These are phyloP conservation scores for Albula goreensis DNA, from an alignment of 2,113 vertebrate genomes.

Conservation along the genomic window DNA sequence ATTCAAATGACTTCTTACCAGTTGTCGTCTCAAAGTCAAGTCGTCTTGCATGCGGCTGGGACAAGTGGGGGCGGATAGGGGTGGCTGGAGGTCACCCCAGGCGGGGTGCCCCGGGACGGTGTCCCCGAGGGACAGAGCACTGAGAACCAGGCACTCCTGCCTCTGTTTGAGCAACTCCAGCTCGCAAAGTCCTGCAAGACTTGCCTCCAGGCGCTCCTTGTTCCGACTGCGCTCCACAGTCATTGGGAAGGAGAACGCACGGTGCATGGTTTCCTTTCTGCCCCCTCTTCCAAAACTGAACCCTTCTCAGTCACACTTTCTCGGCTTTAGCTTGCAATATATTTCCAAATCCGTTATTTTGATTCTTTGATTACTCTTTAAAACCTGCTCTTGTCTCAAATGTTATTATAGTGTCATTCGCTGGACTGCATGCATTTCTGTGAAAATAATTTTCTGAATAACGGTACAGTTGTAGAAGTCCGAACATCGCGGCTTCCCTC, in stretches of 20 bases:
- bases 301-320: neutral
- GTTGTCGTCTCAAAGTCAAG: constrained; percentile 70
- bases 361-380: neutral
- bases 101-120: constrained; percentile 40
- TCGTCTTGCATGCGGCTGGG: constrained; percentile 69
- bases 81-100: constrained; percentile 48
- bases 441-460: constrained; percentile 18
- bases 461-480: neutral
- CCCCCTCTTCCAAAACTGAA: constrained; percentile 13
- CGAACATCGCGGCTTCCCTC: constrained; percentile 18
- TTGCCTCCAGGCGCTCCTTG: constrained; percentile 72
- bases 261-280: constrained; percentile 55
- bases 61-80: constrained; percentile 35
- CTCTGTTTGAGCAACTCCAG: constrained; percentile 70
- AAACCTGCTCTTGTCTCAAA: neutral
- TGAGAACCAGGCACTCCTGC: constrained; percentile 72
- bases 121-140: constrained; percentile 65
- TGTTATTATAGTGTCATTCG: constrained; percentile 27
- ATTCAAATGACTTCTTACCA: constrained; percentile 58
- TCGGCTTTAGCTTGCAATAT: neutral
- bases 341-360: neutral
- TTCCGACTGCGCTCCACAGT: constrained; percentile 67
- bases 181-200: constrained; percentile 69
- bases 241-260: constrained; percentile 66
- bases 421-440: neutral